phyloP scores from a whole-genome alignment of 2,888 invertebrate genomes.

The Rhopalosiphum nymphaeae region DNA sequence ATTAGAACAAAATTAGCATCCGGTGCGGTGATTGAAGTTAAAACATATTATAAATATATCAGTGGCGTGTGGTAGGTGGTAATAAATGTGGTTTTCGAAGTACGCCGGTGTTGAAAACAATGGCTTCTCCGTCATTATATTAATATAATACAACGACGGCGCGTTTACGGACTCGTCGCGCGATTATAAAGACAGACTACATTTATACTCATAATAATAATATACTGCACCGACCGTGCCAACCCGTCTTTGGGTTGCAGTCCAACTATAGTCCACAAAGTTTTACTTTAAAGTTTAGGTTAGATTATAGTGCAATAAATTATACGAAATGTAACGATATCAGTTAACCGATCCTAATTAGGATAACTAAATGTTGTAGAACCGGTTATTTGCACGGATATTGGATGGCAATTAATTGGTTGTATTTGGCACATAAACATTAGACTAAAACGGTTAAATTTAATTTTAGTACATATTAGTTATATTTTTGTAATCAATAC shows the following conservation, averaged over 20 bases:
- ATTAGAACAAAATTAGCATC: conserved; percentile 31
- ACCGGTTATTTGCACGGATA: neutral
- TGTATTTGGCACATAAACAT: too few species aligned
- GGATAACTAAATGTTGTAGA: neutral
- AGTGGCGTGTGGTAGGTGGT: neutral
- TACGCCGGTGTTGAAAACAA: neutral
- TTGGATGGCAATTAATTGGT: neutral
- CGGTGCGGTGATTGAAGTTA: neutral
- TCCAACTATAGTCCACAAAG: neutral
- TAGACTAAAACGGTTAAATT: too few species aligned
- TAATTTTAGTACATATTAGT: neutral
- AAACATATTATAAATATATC: neutral
- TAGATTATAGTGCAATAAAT: neutral
- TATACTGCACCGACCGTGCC: neutral
- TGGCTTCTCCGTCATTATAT: neutral
- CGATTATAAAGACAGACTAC: neutral
- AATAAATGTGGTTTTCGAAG: conserved; percentile 27
- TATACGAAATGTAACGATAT: neutral
- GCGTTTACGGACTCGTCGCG: neutral
- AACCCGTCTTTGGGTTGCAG: neutral
- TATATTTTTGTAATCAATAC: neutral
- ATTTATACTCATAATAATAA: neutral
- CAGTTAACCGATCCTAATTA: neutral
- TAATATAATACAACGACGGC: neutral
- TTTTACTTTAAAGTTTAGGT: neutral